Base-by-base conservation (phyloP, 53 echinoderm and acorn worm species). In the Antedon mediterranea region DNA sequence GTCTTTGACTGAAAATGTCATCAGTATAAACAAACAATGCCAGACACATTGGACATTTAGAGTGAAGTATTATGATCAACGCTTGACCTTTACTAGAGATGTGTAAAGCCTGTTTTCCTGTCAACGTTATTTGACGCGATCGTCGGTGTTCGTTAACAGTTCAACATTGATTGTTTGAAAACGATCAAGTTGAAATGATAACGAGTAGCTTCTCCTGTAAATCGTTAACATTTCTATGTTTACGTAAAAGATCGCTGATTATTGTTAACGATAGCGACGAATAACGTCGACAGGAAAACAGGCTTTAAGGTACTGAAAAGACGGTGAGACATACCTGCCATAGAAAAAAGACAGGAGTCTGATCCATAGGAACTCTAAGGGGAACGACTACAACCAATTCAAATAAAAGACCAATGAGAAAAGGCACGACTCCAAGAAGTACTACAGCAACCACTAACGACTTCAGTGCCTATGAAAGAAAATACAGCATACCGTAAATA, bases 301-400 rank as follows among this genome's bases (percentile, higher is more conserved):
- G n/a, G n/a, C n/a, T n/a, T n/a, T n/a, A n/a, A n/a, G n/a, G n/a
- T n/a, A n/a, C n/a, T n/a, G n/a, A n/a, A n/a, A n/a, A n/a, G n/a
- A n/a, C n/a, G 70, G 57, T 32, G 0, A 23, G 0, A 18, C 84
- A 80, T 37, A 88, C 88, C 84, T 88, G 88, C 88, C 88, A 88
- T 4, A 81, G 88, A 32, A 88, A 88, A 33, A 88, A 88, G 23
- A 88, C 84, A 15, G 86, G 89, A n/a, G 86, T 85, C 72, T 89
- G 89, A 75, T 89, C 33, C 71, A 98, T 84, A 28, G 93, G 90
- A 29, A 98, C 98, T 18, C 98, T 42, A 81, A 92, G 88, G n/a
- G 92, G 92, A 42, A 91, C 87, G 31, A 98, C 97, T 0, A 95
- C 89, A 5, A 95, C 88, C 0, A 95, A 77, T 81, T 95, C 97